Conservation (phyloP, 2,797 vertebrate genomes). For the Melanotaenia nigrans region DNA sequence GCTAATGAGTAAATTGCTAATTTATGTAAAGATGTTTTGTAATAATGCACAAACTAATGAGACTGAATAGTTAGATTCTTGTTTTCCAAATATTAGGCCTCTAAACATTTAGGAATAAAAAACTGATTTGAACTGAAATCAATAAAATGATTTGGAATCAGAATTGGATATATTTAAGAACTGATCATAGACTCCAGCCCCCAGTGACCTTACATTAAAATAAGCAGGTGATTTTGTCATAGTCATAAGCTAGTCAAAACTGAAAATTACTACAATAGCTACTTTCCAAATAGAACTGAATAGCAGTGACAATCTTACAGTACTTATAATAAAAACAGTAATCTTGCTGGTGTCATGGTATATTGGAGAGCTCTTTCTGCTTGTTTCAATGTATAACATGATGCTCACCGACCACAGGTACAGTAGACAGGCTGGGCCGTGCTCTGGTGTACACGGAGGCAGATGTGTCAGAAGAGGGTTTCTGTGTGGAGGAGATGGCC, state of each 20-base stretch:
- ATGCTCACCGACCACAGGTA: slow-evolving; percentile 66
- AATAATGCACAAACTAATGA: background rate
- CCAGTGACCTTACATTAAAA: too few relatives aligned
- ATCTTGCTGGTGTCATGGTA: background rate
- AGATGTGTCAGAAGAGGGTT: slow-evolving; percentile 58
- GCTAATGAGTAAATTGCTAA: background rate
- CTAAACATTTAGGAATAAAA: background rate
- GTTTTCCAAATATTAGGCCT: background rate
- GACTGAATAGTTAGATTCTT: background rate
- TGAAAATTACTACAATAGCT: background rate
- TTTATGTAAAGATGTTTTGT: background rate
- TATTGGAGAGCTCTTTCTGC: background rate
- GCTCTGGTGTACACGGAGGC: slow-evolving; percentile 74
- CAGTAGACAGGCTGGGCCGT: slow-evolving; percentile 81
- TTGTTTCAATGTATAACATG: background rate
- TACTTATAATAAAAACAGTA: too few relatives aligned
- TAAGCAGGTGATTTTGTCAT: too few relatives aligned
- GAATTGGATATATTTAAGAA: too few relatives aligned
- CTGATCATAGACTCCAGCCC: too few relatives aligned
- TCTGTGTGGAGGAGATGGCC: slow-evolving; percentile 65
- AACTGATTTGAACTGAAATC: background rate
- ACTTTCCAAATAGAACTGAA: background rate
- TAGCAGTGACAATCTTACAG: too few relatives aligned
- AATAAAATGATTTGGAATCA: background rate
- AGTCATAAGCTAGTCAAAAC: background rate